A percentile compares a stretch with the other conserved stretches of the same genome.
These are phyloP conservation scores for Leptinotarsa lineolata DNA, from an alignment of 1,140 invertebrate species.

Conservation along the genomic window DNA sequence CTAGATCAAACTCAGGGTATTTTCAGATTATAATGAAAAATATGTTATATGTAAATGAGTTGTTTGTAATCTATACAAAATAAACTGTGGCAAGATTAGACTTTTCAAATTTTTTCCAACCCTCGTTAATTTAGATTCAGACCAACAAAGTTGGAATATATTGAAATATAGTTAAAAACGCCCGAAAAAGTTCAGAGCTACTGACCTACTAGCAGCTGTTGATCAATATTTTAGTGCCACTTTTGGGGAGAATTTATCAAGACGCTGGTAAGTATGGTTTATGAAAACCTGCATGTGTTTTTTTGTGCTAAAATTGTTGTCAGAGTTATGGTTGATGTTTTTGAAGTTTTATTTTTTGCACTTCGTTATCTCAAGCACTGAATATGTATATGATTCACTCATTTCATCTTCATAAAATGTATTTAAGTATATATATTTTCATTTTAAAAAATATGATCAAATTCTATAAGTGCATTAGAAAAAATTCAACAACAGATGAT, in stretches of 20 bases:
- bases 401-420: no score
- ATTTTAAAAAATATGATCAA: no score
- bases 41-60: slow-evolving; percentile 38
- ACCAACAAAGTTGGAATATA: slow-evolving; percentile 15
- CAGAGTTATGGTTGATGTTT: slow-evolving; percentile 43
- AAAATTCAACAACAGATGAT: no score
- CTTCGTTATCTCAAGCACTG: no score
- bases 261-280: slow-evolving; percentile 27
- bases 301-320: slow-evolving; percentile 53
- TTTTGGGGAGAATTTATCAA: not conserved
- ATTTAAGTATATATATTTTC: no score
- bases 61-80: slow-evolving; percentile 52
- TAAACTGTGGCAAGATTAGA: slow-evolving; percentile 48
- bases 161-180: no score
- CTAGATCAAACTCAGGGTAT: not conserved
- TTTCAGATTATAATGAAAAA: not conserved
- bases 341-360: slow-evolving; percentile 26
- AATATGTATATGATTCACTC: no score
- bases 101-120: slow-evolving; percentile 4
- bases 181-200: no score
- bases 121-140: slow-evolving; percentile 20
- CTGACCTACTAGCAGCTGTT: no score
- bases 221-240: no score
- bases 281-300: slow-evolving; percentile 21
- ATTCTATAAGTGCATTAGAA: no score